Evolutionary conservation across 1,140 invertebrate genomes (phyloP), one percentile per base, ranked within the genome.

Genomic region (Brevipalpus yothersi): DNA sequence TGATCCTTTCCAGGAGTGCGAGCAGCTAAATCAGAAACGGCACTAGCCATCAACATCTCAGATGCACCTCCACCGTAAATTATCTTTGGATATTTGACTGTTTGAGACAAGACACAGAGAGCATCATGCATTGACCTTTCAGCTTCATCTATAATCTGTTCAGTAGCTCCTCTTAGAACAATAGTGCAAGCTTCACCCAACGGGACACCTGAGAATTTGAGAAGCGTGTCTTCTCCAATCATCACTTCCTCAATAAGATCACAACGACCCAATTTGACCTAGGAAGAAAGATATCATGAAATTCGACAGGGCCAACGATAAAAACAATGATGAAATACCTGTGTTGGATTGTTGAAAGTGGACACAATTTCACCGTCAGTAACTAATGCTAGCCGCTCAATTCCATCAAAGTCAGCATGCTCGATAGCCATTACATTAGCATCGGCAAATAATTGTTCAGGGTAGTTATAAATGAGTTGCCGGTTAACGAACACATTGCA

Each of bases 381-480:
- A 1, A 98, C 95, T 8, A 98, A 77, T 45, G 92, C 91, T 19
- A 98, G 74, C 63, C 93, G 77, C 72, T 99, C 94, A 68, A 99
- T 94, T 53, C 95, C 95, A 75, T 98, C 93, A 72, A 99, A 99
- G 71, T 99, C 95, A 11, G 95, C 94, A 74, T 99, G 95, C 70
- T 99, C 95, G 69, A 99, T 99, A 0, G 94, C 92, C 94, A 99
- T 98, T 1, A 99, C 79, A 60, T 86, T 85, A 62, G 88, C 85
- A 78, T 99, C 95, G 57, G 94, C 89, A 73, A 99, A 99, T 58
- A 99, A 72, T 74, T 99, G 95, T 72, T 99, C 95, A 1, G 95
- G 95, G 70, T 99, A 99, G 72, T 99, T 99, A 75, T 99, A 99
- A 69, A 99, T 99, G 54, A 99, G 73, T 74, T 99, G 95, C 66